A percentile compares a stretch with the other conserved stretches of the same genome.
phyloP scores from a whole-genome alignment of 2,113 vertebrate genomes.

The Thinocorus orbignyianus region DNA sequence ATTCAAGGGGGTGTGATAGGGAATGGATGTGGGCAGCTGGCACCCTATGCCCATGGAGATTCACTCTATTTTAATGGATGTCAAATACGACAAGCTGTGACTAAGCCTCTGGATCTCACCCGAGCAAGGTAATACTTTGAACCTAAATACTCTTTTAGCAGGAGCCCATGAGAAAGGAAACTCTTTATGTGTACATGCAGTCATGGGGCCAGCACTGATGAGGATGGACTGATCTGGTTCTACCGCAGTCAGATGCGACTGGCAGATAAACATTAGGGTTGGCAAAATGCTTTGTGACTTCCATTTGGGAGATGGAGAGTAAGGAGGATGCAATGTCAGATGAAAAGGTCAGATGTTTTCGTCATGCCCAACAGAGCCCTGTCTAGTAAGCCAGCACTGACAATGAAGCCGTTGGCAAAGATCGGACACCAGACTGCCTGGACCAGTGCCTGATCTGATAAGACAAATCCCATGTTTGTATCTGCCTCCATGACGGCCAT shows the following conservation, averaged over 20 bases:
- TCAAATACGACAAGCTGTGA: constrained; percentile 93
- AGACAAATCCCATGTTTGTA: constrained; percentile 18
- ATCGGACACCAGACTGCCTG: constrained; percentile 18
- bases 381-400: not conserved
- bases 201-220: not conserved
- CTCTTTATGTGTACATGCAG: not conserved
- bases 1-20: constrained; percentile 94
- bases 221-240: not conserved
- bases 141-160: not conserved
- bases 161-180: not conserved
- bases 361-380: not conserved
- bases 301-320: not conserved
- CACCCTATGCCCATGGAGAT: constrained; percentile 94
- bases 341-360: constrained; percentile 44
- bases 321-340: not conserved
- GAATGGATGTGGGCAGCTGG: constrained; percentile 95
- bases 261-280: not conserved
- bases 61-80: constrained; percentile 97
- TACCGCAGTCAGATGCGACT: not conserved
- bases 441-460: constrained; percentile 40
- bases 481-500: not conserved
- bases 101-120: constrained; percentile 94
- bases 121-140: constrained; percentile 87
- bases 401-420: constrained; percentile 33
- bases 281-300: not conserved